These are phyloP conservation scores for Bettongia penicillata DNA, from an alignment of 2,113 vertebrate genomes.

Conservation along the genomic window DNA sequence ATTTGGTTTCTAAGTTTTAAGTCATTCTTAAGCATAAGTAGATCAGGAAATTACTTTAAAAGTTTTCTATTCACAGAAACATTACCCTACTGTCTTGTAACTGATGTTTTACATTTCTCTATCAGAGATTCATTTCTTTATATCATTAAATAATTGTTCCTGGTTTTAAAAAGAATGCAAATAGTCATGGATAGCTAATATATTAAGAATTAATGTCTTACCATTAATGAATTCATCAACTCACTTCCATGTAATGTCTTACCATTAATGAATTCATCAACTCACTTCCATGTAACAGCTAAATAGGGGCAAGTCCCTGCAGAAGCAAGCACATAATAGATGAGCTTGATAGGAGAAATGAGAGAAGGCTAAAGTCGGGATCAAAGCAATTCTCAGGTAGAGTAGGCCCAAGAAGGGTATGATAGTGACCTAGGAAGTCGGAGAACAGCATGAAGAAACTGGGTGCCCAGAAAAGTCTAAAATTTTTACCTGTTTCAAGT, in stretches of 20 bases:
- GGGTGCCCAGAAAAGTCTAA: not conserved
- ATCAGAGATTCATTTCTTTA: conserved; percentile 29
- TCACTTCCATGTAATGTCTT: conserved; percentile 15
- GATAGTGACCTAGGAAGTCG: not conserved
- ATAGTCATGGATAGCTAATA: conserved; percentile 17
- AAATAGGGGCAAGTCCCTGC: not conserved
- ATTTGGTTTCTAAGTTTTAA: conserved; percentile 5
- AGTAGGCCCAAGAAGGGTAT: not conserved
- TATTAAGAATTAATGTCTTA: conserved; percentile 19
- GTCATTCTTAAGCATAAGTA: conserved; percentile 47
- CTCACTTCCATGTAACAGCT: not conserved
- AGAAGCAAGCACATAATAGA: not conserved
- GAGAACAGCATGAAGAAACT: not conserved
- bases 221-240: not conserved
- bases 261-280: not conserved
- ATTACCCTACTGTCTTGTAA: not conserved
- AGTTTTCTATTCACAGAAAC: conserved; percentile 11
- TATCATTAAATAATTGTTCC: conserved; percentile 41
- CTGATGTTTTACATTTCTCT: conserved; percentile 7
- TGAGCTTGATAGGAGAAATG: conserved; percentile 19
- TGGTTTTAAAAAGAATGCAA: conserved; percentile 51
- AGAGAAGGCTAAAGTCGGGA: not conserved
- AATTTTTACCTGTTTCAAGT: not conserved
- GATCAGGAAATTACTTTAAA: conserved; percentile 27
- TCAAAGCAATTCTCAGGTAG: not conserved